phyloP scores from a whole-genome alignment of 2,113 vertebrate species.

The Melanostigma gelatinosum region DNA sequence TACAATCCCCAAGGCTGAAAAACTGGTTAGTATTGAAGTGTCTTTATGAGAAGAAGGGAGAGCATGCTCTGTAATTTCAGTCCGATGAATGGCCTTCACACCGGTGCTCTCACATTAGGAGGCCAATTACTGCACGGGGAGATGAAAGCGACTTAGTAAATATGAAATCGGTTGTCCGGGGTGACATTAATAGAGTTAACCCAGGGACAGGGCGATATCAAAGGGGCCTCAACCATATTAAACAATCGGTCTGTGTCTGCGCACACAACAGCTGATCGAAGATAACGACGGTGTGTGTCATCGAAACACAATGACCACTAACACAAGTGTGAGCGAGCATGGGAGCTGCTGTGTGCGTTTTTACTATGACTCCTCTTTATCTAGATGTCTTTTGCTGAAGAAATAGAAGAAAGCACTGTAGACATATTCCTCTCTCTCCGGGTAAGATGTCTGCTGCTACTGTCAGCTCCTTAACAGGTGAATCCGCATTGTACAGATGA shows the following conservation, averaged over 20 bases:
- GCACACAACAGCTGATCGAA: constrained; percentile 69
- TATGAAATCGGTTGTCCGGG: constrained; percentile 77
- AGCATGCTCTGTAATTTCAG: constrained; percentile 74
- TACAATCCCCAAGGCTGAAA: constrained; percentile 72
- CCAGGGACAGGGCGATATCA: constrained; percentile 68
- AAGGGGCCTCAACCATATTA: constrained; percentile 78
- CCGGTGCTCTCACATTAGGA: constrained; percentile 76
- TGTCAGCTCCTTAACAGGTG: constrained; percentile 42
- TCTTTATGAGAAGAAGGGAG: constrained; percentile 81
- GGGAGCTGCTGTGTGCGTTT: constrained; percentile 2
- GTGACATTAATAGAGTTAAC: constrained; percentile 86
- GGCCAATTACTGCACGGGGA: constrained; percentile 76
- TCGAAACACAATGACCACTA: constrained; percentile 49
- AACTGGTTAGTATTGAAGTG: constrained; percentile 86
- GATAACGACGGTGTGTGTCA: constrained; percentile 65
- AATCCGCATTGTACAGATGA: constrained; percentile 45
- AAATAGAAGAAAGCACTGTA: constrained; percentile 5
- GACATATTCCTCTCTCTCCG: neutral
- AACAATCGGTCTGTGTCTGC: constrained; percentile 83
- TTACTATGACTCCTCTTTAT: constrained; percentile 15
- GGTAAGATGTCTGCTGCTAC: constrained; percentile 33
- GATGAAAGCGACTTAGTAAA: constrained; percentile 80
- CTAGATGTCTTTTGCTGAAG: constrained; percentile 12
- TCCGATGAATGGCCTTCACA: constrained; percentile 77
- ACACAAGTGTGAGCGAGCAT: neutral